These are phyloP conservation scores for Isurus oxyrinchus DNA, from an alignment of 2,113 vertebrate genomes.

Conservation along the genomic window DNA sequence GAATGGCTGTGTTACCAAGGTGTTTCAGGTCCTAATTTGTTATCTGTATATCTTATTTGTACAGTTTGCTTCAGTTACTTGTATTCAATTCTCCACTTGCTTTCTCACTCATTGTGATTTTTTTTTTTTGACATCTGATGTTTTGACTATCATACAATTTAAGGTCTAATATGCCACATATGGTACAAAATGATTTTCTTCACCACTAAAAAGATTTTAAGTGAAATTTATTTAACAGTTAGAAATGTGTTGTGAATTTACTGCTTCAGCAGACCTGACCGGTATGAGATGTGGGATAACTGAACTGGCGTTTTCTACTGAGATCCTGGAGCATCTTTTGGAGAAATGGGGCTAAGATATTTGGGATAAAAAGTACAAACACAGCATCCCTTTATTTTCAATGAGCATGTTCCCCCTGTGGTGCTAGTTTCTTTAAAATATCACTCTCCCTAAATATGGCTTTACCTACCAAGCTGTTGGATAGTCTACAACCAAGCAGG, in stretches of 20 bases:
- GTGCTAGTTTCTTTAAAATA: not conserved
- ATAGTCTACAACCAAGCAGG: not conserved
- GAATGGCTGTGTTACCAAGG: not conserved
- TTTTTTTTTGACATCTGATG: not conserved
- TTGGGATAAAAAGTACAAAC: not conserved
- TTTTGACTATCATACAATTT: not conserved
- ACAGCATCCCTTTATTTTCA: not conserved
- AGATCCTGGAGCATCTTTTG: not conserved
- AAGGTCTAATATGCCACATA: not conserved
- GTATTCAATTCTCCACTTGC: not conserved
- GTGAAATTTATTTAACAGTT: not conserved
- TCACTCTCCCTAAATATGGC: not conserved
- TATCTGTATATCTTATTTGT: not conserved
- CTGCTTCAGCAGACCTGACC: not conserved
- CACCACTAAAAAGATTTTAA: not conserved
- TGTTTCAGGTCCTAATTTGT: not conserved
- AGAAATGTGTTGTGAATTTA: not conserved
- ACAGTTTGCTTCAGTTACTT: not conserved
- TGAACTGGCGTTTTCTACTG: not conserved
- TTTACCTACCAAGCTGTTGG: not conserved
- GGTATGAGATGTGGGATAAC: not conserved
- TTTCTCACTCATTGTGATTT: not conserved
- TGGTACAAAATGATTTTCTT: not conserved
- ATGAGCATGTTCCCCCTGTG: too few species aligned
- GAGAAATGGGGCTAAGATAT: not conserved